A percentile compares a stretch with the other conserved stretches of the same genome.
These are phyloP conservation scores for Meriones psammophilus DNA, from an alignment of 2,797 vertebrate species.

Conservation along the genomic window DNA sequence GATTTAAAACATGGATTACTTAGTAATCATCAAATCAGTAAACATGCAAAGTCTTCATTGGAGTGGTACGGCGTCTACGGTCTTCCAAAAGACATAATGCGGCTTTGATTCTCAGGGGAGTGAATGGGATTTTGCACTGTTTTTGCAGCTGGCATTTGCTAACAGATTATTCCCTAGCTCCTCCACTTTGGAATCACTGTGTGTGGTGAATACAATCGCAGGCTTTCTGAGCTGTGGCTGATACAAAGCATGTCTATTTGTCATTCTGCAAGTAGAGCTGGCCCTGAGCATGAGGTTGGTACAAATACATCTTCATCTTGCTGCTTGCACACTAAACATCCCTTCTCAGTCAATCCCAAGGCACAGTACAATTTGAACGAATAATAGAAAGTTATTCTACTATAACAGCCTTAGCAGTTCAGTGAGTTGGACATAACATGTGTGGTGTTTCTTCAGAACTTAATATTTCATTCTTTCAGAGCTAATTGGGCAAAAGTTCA, in stretches of 20 bases:
- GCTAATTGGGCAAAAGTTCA: conserved; percentile 51
- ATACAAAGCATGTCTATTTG: neutral
- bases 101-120: neutral
- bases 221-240: neutral
- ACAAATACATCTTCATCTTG: conserved; percentile 69
- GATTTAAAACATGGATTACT: neutral
- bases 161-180: conserved; percentile 22
- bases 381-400: conserved; percentile 68
- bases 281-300: conserved; percentile 18
- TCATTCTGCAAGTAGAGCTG: conserved; percentile 50
- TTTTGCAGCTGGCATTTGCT: conserved; percentile 29
- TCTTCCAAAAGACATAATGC: neutral
- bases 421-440: conserved; percentile 1
- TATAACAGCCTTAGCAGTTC: conserved; percentile 33
- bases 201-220: neutral
- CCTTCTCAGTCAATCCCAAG: conserved; percentile 63
- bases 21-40: neutral
- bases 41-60: neutral
- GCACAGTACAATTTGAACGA: conserved; percentile 50
- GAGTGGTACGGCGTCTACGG: neutral
- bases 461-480: conserved; percentile 49
- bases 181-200: neutral
- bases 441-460: conserved; percentile 10
- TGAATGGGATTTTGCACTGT: conserved; percentile 15
- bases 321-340: conserved; percentile 36